These are phyloP conservation scores for Prosopocoilus inquinatus DNA, from an alignment of 2,888 invertebrate species.

Conservation along the genomic window DNA sequence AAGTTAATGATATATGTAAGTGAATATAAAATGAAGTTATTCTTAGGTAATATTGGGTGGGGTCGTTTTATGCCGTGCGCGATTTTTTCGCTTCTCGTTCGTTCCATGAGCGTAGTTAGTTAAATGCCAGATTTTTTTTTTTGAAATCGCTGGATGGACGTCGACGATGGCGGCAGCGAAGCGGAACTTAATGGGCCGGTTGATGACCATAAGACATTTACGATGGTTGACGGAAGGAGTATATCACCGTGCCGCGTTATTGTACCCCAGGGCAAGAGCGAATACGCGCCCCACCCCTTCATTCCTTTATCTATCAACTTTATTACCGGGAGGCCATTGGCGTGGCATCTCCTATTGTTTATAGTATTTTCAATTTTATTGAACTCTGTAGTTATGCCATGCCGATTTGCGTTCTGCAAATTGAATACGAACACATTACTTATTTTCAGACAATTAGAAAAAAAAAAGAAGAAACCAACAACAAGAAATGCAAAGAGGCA, in stretches of 20 bases:
- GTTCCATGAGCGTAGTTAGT: background rate
- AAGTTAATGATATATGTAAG: too few species aligned
- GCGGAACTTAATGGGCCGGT: constrained; percentile 39
- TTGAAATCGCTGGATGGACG: constrained; percentile 18
- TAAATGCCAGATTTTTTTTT: constrained; percentile 18
- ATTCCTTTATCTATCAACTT: constrained; percentile 46
- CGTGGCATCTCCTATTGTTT: constrained; percentile 50
- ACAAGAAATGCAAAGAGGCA: too few species aligned
- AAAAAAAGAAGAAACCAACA: too few species aligned
- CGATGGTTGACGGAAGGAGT: constrained; percentile 50
- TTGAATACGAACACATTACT: too few species aligned
- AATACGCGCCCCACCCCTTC: constrained; percentile 45
- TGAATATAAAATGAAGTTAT: background rate
- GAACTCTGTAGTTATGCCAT: background rate
- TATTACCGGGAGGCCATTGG: constrained; percentile 46
- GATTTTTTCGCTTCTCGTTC: constrained; percentile 2
- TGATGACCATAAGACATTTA: constrained; percentile 51
- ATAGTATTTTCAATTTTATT: constrained; percentile 39
- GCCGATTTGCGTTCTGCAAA: constrained; percentile 1
- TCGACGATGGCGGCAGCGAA: constrained; percentile 30
- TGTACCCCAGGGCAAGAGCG: constrained; percentile 47
- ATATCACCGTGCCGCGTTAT: constrained; percentile 48
- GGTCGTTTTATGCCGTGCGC: background rate
- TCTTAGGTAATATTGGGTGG: background rate
- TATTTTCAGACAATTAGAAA: too few species aligned